Evolutionary conservation across 2,888 invertebrate genomes (phyloP).

Genomic region (Diloba caeruleocephala): DNA sequence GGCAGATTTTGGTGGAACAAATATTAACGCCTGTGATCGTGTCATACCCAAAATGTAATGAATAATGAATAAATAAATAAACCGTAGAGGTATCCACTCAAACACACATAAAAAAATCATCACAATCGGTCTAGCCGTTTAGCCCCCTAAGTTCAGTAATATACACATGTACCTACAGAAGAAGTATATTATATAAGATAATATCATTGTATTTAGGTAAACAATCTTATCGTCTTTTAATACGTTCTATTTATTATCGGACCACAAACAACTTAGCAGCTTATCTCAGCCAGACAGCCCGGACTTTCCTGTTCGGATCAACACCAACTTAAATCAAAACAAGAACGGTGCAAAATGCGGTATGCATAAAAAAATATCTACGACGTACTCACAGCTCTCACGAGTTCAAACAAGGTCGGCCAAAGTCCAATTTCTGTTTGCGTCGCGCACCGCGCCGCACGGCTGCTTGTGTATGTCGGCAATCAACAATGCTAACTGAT

Average conservation of each 20-base stretch:
- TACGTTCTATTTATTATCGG: not conserved
- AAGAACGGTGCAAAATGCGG: conserved; percentile 52
- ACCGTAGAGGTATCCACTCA: no score
- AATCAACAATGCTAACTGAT: conserved; percentile 18
- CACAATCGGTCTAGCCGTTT: no score
- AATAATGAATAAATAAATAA: no score
- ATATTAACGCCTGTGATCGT: no score
- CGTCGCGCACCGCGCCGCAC: conserved; percentile 37
- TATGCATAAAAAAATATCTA: conserved; percentile 59
- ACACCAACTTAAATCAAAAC: conserved; percentile 12
- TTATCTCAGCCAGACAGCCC: not conserved
- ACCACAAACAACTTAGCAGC: not conserved
- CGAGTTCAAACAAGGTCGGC: conserved; percentile 72
- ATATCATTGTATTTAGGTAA: not conserved
- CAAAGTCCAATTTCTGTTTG: conserved; percentile 75
- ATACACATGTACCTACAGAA: no score
- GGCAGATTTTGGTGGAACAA: no score
- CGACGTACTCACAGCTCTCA: conserved; percentile 37
- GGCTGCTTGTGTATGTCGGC: conserved; percentile 7
- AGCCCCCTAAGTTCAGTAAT: no score
- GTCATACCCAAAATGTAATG: no score
- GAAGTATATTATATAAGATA: no score
- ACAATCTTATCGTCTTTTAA: not conserved
- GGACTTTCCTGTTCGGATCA: conserved; percentile 10
- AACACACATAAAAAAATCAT: no score